Conservation (phyloP, 2,888 invertebrate species). For the Scaptomyza caliginosa region DNA sequence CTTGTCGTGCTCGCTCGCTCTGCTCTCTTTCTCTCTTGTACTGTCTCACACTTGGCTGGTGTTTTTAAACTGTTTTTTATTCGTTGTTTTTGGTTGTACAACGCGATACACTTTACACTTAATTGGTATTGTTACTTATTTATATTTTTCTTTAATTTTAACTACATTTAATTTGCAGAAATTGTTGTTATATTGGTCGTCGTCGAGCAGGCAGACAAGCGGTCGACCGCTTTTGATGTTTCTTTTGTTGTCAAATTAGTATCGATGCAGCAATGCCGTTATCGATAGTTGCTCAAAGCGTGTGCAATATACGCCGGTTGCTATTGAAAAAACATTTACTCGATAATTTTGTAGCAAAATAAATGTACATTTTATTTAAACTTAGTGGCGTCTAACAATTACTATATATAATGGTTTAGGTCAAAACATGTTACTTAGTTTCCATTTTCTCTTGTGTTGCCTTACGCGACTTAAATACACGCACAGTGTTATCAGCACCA, state of each 20-base stretch:
- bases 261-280: slow-evolving; percentile 54
- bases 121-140: slow-evolving; percentile 11
- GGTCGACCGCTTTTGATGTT: slow-evolving; percentile 57
- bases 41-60: slow-evolving; percentile 46
- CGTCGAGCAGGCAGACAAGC: slow-evolving; percentile 49
- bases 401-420: slow-evolving; percentile 26
- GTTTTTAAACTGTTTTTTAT: slow-evolving; percentile 27
- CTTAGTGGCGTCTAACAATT: slow-evolving; percentile 38
- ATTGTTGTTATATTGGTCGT: slow-evolving; percentile 26
- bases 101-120: slow-evolving; percentile 28
- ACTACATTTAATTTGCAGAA: slow-evolving; percentile 26
- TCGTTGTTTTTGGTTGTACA: slow-evolving; percentile 10
- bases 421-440: slow-evolving; percentile 39
- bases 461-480: slow-evolving; percentile 90
- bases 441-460: slow-evolving; percentile 60
- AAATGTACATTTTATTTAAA: slow-evolving; percentile 50
- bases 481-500: slow-evolving; percentile 95
- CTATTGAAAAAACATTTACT: background rate
- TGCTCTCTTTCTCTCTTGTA: slow-evolving; percentile 38
- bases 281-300: slow-evolving; percentile 39
- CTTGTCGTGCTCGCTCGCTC: slow-evolving; percentile 27
- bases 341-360: slow-evolving; percentile 33
- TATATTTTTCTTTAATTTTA: slow-evolving; percentile 15
- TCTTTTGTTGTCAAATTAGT: slow-evolving; percentile 56
- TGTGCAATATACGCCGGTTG: slow-evolving; percentile 45